Base-by-base conservation (phyloP, 2,888 invertebrate genomes). In the Sclerodermus sp. region DNA sequence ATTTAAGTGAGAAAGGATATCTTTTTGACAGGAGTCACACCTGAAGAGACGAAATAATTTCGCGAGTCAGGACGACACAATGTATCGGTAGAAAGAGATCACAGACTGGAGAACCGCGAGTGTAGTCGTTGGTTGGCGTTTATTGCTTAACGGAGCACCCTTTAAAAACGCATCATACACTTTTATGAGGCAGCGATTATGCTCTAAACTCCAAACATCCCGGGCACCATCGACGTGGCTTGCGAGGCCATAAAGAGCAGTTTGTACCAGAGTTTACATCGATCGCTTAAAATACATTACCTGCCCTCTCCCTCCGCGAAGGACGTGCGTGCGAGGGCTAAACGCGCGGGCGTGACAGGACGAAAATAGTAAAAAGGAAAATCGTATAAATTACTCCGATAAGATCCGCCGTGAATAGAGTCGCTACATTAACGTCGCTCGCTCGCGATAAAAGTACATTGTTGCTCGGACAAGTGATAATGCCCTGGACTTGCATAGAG, bases 131-230 rank as follows among this genome's bases (percentile, higher is more conserved):
- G 57, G 60, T 62, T 63, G 66, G 48, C 66, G 67, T 74, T 76
- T 74, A 73, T 73, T 68, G 69, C 73, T 68, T 63, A 61, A 63
- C 65, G 36, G 69, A 73, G 71, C 70, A 71, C 74, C 70, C 71
- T 75, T 76, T 75, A 74, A 76, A 75, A 75, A 70, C 71, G 71
- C 72, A 75, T 76, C 73, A 63, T 59, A 66, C 67, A 68, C 67
- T 73, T 76, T 75, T 76, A 76, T 70, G 71, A 66, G 64, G 58
- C 66, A 64, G 61, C 68, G 74, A 74, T 76, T 76, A 74, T 70
- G 69, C 66, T 67, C 70, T 69, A 70, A 71, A 71, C 68, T 66
- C 60, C 60, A 53, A 52, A 58, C 57, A 65, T 58, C 56, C 41
- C 43, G 46, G 45, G 42, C 55, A 60, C 57, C 47, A 57, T 56